Percentiles rank a stretch among this genome's conserved stretches.
These are phyloP conservation scores for Scartelaos histophorus DNA, from an alignment of 2,113 vertebrate species.

Conservation along the genomic window DNA sequence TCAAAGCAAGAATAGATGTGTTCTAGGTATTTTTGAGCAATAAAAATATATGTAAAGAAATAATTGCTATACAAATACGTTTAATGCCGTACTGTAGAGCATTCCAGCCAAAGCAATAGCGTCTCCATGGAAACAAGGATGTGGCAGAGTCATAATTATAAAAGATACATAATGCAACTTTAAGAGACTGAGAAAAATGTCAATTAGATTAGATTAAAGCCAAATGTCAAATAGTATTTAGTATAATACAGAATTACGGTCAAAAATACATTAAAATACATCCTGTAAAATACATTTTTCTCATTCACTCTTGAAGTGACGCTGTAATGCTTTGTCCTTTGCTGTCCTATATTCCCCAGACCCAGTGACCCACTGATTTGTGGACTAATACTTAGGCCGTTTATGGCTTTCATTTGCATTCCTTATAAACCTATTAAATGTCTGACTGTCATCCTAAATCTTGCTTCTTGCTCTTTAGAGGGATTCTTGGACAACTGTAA, in stretches of 20 bases:
- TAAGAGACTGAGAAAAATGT: background rate
- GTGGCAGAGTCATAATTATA: no score
- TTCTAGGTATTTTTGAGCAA: no score
- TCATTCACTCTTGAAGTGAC: background rate
- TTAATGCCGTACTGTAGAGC: no score
- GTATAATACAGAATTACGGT: background rate
- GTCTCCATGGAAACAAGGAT: no score
- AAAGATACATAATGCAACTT: background rate
- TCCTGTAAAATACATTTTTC: background rate
- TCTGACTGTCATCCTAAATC: conserved; percentile 19
- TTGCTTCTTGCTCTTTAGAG: background rate
- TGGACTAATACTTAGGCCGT: background rate
- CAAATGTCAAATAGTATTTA: background rate
- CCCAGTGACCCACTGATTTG: background rate
- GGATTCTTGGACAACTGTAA: background rate
- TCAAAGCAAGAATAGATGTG: no score
- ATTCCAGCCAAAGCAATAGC: no score
- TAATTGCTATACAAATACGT: no score
- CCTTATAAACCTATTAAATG: conserved; percentile 1
- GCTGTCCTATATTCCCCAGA: conserved; percentile 5
- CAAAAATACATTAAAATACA: no score
- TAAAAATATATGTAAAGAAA: no score
- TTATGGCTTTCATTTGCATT: conserved; percentile 5
- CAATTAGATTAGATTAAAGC: background rate
- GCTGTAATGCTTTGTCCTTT: background rate